phyloP scores from a whole-genome alignment of 2,797 vertebrate genomes.

The Graptemys geographica region DNA sequence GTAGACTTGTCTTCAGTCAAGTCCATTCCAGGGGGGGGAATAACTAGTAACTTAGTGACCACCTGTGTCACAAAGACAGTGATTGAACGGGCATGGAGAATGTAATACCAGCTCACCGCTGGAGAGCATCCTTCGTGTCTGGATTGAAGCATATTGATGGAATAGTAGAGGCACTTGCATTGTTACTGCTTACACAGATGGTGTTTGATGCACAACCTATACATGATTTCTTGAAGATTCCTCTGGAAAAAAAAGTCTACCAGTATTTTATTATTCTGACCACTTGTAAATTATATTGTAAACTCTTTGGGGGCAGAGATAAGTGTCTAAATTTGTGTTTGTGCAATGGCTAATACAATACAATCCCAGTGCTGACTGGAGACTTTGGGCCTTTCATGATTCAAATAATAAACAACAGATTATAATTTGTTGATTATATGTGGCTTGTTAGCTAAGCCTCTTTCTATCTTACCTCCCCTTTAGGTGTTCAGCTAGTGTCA shows the following conservation, averaged over 20 bases:
- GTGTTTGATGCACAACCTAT: background rate
- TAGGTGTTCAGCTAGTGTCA: slow-evolving; percentile 78
- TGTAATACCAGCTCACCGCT: background rate
- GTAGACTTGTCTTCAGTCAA: background rate
- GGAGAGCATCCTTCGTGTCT: background rate
- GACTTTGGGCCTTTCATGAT: background rate
- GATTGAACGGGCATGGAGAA: background rate
- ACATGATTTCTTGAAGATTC: background rate
- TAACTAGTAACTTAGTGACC: background rate
- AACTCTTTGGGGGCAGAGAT: too few species aligned
- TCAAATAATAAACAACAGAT: background rate
- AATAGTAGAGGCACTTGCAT: background rate
- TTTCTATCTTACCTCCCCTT: background rate
- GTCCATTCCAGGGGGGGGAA: background rate
- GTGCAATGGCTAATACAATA: too few species aligned
- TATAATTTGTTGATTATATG: background rate
- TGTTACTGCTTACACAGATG: background rate
- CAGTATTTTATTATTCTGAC: background rate
- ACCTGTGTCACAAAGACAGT: background rate
- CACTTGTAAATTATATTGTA: background rate
- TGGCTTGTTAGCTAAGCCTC: background rate
- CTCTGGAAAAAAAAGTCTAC: background rate
- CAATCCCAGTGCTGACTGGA: background rate
- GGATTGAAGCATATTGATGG: background rate
- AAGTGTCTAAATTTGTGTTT: background rate